Percentiles rank a stretch among this genome's conserved stretches.
These are phyloP conservation scores for Eulemur rufifrons DNA, from an alignment of 2,113 vertebrate genomes.

Conservation along the genomic window DNA sequence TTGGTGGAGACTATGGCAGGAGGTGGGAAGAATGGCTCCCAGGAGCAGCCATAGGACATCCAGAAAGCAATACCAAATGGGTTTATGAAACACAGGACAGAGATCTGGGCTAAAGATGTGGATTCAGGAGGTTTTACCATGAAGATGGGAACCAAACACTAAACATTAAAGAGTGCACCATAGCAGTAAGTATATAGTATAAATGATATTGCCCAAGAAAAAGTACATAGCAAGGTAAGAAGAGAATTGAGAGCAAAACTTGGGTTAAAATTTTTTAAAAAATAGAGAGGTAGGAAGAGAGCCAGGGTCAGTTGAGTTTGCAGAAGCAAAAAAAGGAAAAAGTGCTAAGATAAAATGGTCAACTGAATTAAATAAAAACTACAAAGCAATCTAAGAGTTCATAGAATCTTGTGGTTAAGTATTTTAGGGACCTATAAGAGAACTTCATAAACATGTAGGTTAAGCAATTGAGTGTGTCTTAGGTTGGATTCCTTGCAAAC, in stretches of 20 bases:
- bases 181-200: too few species aligned
- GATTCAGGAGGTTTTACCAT: not conserved
- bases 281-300: not conserved
- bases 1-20: not conserved
- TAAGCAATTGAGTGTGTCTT: not conserved
- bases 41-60: not conserved
- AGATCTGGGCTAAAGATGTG: not conserved
- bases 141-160: not conserved
- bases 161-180: too few species aligned
- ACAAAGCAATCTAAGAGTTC: not conserved
- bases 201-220: not conserved
- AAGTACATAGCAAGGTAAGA: not conserved
- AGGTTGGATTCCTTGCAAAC: not conserved
- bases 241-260: not conserved
- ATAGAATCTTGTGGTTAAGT: not conserved
- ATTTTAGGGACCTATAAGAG: not conserved
- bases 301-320: not conserved
- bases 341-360: not conserved
- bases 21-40: not conserved
- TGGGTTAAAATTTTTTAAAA: not conserved
- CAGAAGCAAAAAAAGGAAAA: not conserved
- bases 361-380: not conserved
- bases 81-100: not conserved
- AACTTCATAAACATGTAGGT: not conserved
- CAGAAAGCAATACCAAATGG: not conserved